Percentiles rank a stretch among this genome's conserved stretches.
phyloP scores from a whole-genome alignment of 2,797 vertebrate genomes.

The Phoebastria nigripes region DNA sequence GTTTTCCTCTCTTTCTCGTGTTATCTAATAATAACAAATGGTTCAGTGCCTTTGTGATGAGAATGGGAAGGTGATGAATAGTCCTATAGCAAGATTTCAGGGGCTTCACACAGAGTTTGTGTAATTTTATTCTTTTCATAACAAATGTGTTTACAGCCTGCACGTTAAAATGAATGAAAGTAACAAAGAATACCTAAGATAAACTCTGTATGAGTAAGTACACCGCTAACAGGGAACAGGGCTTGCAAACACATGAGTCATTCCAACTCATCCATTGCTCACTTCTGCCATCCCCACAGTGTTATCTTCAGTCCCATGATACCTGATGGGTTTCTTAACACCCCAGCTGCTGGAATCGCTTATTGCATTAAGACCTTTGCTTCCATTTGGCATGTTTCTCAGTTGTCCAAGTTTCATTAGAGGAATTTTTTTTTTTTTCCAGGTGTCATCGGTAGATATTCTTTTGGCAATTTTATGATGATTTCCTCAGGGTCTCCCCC shows the following conservation, averaged over 20 bases:
- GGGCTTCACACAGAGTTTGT: not conserved
- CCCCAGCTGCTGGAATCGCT: not conserved
- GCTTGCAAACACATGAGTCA: not conserved
- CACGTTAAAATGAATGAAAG: slow-evolving; percentile 31
- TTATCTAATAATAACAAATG: slow-evolving; percentile 1
- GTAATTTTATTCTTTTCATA: slow-evolving; percentile 22
- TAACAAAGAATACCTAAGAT: not conserved
- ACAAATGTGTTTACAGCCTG: slow-evolving; percentile 42
- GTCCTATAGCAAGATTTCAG: not conserved
- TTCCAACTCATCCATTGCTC: not conserved
- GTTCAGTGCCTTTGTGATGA: not conserved
- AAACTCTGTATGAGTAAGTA: slow-evolving; percentile 1
- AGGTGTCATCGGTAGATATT: not conserved
- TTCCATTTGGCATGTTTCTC: not conserved
- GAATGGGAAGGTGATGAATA: slow-evolving; percentile 2
- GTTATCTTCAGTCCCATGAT: not conserved
- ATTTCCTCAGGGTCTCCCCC: not conserved
- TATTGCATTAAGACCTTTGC: not conserved
- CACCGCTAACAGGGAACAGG: not conserved
- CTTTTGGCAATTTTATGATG: not conserved
- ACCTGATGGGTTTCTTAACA: not conserved
- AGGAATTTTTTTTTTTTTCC: not conserved
- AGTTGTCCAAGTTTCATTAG: not conserved
- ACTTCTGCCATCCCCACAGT: not conserved
- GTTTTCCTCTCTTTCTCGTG: not conserved